Percentiles rank a stretch among this genome's conserved stretches.
Evolutionary conservation across 2,888 invertebrate species (phyloP).

Genomic region (Chrysolina americana): DNA sequence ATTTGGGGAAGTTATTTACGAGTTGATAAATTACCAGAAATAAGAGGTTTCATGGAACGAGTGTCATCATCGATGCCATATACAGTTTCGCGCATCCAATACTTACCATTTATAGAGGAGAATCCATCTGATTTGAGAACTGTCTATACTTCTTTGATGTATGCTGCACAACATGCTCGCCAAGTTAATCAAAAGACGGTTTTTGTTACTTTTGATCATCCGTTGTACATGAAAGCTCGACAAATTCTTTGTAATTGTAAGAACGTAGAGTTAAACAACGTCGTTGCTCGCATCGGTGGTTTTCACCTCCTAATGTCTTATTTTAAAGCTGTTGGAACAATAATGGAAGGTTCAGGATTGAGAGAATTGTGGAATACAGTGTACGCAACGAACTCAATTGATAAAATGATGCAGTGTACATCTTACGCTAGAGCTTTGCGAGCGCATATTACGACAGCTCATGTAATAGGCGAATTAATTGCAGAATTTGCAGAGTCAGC

Average conservation of each 20-base stretch:
- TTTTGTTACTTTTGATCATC: too few species aligned
- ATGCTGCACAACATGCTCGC: conserved; percentile 20
- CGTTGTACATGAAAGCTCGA: conserved; percentile 6
- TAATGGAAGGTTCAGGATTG: too few species aligned
- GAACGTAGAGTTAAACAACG: too few species aligned
- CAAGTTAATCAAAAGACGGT: neutral
- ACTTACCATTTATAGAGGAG: conserved; percentile 10
- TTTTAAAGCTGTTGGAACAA: too few species aligned
- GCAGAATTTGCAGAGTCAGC: neutral
- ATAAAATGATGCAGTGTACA: conserved; percentile 13
- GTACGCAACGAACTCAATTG: neutral
- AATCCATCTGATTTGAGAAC: conserved; percentile 23
- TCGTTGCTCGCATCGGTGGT: neutral
- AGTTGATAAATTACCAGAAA: neutral
- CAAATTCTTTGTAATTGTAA: conserved; percentile 1
- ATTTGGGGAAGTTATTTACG: neutral
- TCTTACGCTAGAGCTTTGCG: conserved; percentile 4
- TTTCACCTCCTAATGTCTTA: neutral
- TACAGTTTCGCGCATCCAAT: neutral
- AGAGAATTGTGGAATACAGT: too few species aligned
- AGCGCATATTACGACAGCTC: conserved; percentile 5
- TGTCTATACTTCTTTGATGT: conserved; percentile 17
- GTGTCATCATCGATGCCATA: neutral
- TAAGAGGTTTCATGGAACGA: neutral
- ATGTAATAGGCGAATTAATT: conserved; percentile 1